Evolutionary conservation across 1,140 invertebrate species (phyloP).

Genomic region (Drosophila funebris): DNA sequence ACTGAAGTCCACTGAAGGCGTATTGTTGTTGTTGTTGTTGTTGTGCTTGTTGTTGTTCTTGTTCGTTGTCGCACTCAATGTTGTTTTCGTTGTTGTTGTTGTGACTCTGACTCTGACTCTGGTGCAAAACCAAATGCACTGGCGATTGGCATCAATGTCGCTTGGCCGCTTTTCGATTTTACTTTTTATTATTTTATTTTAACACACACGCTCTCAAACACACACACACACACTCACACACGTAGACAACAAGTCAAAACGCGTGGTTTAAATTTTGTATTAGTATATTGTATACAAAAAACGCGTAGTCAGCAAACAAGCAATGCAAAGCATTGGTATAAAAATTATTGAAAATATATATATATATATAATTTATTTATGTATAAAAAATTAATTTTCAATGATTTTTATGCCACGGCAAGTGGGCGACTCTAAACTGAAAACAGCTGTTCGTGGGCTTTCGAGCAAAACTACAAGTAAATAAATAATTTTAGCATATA

Average conservation of each 20-base stretch:
- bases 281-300: slow-evolving; percentile 47
- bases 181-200: slow-evolving; percentile 42
- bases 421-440: slow-evolving; percentile 47
- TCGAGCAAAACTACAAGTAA: slow-evolving; percentile 2
- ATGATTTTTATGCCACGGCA: slow-evolving; percentile 47
- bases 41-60: slow-evolving; percentile 35
- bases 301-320: slow-evolving; percentile 61
- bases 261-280: slow-evolving; percentile 55
- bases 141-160: slow-evolving; percentile 76
- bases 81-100: slow-evolving; percentile 10
- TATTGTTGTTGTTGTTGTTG: slow-evolving; percentile 44
- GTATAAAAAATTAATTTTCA: slow-evolving; percentile 43
- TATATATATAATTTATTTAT: slow-evolving; percentile 7
- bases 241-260: slow-evolving; percentile 51
- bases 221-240: slow-evolving; percentile 21
- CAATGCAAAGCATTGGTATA: slow-evolving; percentile 16
- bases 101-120: slow-evolving; percentile 35
- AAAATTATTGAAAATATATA: slow-evolving; percentile 63
- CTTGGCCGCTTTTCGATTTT: slow-evolving; percentile 65
- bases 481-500: not conserved
- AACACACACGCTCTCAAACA: slow-evolving; percentile 32
- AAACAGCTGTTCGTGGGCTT: slow-evolving; percentile 61
- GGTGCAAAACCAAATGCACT: slow-evolving; percentile 61
- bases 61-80: slow-evolving; percentile 17
- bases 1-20: slow-evolving; percentile 68